These are phyloP conservation scores for Notiomystis cincta DNA, from an alignment of 2,113 vertebrate species.

Conservation along the genomic window DNA sequence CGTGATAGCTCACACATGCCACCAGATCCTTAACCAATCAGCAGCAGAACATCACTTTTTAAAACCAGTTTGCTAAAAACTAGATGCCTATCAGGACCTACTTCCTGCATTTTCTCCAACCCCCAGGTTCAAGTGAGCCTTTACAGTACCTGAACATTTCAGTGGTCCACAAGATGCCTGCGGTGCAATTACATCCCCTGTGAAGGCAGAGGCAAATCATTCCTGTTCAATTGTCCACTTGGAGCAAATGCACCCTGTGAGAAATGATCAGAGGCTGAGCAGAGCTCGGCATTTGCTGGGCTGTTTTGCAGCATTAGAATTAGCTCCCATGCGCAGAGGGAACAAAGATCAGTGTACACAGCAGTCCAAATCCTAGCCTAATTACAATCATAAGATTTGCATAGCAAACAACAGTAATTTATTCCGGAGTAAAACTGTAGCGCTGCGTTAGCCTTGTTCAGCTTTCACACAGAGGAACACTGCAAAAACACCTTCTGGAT, in stretches of 20 bases:
- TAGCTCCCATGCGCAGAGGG: not conserved
- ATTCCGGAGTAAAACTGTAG: not conserved
- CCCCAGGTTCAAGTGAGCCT: not conserved
- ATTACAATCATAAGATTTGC: slow-evolving; percentile 63
- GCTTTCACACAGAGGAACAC: not conserved
- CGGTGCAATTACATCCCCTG: accelerated
- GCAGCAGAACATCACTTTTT: not conserved
- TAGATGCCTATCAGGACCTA: not conserved
- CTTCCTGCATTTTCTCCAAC: not conserved
- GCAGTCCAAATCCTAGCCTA: slow-evolving; percentile 46
- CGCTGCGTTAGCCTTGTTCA: not conserved
- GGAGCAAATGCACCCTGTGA: not conserved
- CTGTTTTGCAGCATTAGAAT: slow-evolving; percentile 19
- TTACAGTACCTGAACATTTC: not conserved
- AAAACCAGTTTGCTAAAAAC: not conserved
- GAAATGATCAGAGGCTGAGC: not conserved
- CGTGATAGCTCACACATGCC: not conserved
- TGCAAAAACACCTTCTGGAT: not conserved
- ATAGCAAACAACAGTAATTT: slow-evolving; percentile 51
- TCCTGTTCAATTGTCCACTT: not conserved
- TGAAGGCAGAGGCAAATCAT: not conserved
- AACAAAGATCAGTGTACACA: slow-evolving; percentile 60
- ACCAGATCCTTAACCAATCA: not conserved
- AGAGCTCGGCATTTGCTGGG: not conserved
- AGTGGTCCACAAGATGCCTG: not conserved